A percentile compares a stretch with the other conserved stretches of the same genome.
phyloP scores from a whole-genome alignment of 2,888 invertebrate species.

The Phlogophora meticulosa region DNA sequence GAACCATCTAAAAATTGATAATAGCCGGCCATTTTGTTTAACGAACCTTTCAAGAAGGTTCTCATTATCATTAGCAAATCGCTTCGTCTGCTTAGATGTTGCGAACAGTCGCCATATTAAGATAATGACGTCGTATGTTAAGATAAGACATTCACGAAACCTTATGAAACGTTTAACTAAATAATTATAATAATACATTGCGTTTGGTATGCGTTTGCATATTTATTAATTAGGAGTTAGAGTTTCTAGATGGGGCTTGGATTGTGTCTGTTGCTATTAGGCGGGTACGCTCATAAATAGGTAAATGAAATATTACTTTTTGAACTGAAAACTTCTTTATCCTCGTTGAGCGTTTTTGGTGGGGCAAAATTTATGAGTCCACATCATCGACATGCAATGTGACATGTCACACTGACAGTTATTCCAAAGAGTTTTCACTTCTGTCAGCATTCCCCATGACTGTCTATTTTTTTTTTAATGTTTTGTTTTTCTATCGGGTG shows the following conservation, averaged over 20 bases:
- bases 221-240: conserved; percentile 72
- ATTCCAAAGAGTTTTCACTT: too few relatives aligned
- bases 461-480: too few relatives aligned
- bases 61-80: conserved; percentile 47
- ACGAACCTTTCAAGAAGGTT: conserved; percentile 40
- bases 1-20: conserved; percentile 21
- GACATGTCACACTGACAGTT: too few relatives aligned
- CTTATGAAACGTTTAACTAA: conserved; percentile 75
- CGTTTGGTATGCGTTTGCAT: conserved; percentile 72
- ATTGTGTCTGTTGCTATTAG: not conserved
- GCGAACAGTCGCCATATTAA: conserved; percentile 45
- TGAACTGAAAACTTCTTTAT: too few relatives aligned
- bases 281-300: too few relatives aligned
- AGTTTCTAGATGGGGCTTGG: conserved; percentile 59
- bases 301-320: too few relatives aligned
- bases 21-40: conserved; percentile 40
- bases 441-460: too few relatives aligned
- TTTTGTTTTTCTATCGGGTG: too few relatives aligned
- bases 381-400: too few relatives aligned
- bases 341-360: too few relatives aligned
- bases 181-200: conserved; percentile 76
- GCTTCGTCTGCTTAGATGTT: conserved; percentile 40
- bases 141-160: conserved; percentile 67
- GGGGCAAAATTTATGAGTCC: too few relatives aligned
- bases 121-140: conserved; percentile 47